phyloP scores from a whole-genome alignment of 2,797 vertebrate genomes.

The Mallotus villosus region DNA sequence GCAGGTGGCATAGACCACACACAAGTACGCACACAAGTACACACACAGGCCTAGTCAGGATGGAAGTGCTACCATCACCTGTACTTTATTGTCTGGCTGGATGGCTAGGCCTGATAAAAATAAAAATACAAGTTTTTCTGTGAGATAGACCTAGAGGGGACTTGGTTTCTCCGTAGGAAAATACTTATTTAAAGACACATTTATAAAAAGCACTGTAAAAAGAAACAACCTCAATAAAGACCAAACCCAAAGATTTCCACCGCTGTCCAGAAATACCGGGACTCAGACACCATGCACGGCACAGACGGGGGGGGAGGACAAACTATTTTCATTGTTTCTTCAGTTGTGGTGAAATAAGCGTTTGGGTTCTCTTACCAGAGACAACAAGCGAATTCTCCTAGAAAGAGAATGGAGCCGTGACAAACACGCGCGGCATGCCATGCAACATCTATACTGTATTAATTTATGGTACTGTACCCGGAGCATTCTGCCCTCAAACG shows the following conservation, averaged over 20 bases:
- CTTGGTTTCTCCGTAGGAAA: constrained; percentile 58
- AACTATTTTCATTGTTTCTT: neutral
- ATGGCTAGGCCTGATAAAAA: too few relatives aligned
- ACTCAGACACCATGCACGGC: constrained; percentile 9
- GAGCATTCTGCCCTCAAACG: neutral
- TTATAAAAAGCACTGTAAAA: constrained; percentile 50
- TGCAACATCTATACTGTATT: neutral
- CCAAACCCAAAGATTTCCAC: constrained; percentile 39
- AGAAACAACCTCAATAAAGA: constrained; percentile 45
- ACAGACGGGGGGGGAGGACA: neutral
- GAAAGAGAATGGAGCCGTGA: neutral
- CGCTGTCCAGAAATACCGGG: constrained; percentile 23
- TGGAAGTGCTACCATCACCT: neutral
- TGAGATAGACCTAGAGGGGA: constrained; percentile 8
- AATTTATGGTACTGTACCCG: neutral
- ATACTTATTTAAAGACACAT: constrained; percentile 50
- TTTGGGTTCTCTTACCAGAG: neutral
- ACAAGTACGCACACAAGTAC: constrained; percentile 1
- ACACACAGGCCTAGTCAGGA: constrained; percentile 3
- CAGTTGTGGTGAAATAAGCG: neutral
- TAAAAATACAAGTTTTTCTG: neutral
- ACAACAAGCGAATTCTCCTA: neutral
- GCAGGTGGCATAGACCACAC: constrained; percentile 11
- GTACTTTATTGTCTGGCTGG: too few relatives aligned
- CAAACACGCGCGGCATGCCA: neutral